phyloP scores from a whole-genome alignment of 2,113 vertebrate species.

The Eudyptes chrysolophus region DNA sequence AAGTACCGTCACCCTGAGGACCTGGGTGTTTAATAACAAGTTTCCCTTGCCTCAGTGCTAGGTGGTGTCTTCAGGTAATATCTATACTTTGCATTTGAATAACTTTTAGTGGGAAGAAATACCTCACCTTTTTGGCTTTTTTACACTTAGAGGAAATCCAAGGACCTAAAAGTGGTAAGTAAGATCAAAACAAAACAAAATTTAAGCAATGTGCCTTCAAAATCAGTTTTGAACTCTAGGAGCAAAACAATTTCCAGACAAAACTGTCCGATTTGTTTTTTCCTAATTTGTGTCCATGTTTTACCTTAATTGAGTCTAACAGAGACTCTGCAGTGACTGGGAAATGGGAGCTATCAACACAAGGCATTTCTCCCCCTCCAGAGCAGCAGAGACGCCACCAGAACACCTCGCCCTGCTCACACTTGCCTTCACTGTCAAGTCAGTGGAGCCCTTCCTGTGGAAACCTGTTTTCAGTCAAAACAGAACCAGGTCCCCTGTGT shows the following conservation, averaged over 20 bases:
- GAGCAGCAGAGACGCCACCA: not conserved
- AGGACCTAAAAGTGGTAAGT: not conserved
- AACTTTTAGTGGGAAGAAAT: not conserved
- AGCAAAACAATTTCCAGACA: not conserved
- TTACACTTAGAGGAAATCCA: not conserved
- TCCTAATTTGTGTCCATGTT: not conserved
- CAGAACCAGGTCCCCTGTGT: not conserved
- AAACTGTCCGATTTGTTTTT: not conserved
- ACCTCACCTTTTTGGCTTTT: not conserved
- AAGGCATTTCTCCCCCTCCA: not conserved
- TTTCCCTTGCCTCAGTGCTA: not conserved
- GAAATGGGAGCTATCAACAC: rapidly evolving
- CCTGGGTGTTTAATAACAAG: not conserved
- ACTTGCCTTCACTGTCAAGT: not conserved
- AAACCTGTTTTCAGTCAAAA: not conserved
- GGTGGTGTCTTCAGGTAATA: not conserved
- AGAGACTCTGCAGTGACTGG: not conserved
- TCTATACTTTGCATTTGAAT: not conserved
- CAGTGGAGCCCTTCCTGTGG: not conserved
- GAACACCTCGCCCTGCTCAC: not conserved
- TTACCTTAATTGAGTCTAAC: not conserved
- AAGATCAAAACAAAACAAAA: not conserved
- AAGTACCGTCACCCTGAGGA: not conserved
- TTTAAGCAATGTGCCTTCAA: not conserved
- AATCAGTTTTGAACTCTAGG: not conserved